phyloP scores from a whole-genome alignment of 2,888 invertebrate genomes.

The Rhopalosiphum nymphaeae region DNA sequence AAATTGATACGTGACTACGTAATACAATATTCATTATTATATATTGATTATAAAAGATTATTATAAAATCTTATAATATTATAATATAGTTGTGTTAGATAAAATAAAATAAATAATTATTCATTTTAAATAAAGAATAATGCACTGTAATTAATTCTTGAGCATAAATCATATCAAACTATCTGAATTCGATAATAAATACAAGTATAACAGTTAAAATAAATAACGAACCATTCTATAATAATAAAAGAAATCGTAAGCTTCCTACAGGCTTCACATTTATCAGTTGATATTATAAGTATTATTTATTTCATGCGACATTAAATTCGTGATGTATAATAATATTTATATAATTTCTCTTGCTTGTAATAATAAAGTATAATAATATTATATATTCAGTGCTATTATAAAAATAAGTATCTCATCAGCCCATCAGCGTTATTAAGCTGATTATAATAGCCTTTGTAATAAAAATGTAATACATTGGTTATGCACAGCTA shows the following conservation, averaged over 20 bases:
- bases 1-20: neutral
- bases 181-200: neutral
- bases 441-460: neutral
- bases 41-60: neutral
- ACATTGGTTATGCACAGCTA: constrained; percentile 4
- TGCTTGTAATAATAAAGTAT: neutral
- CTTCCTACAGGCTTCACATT: neutral
- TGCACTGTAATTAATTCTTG: neutral
- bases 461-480: constrained; percentile 18
- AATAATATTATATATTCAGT: neutral
- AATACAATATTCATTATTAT: neutral
- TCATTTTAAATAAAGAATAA: neutral
- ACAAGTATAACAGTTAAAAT: neutral
- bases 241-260: neutral
- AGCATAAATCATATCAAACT: neutral
- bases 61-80: too few species aligned
- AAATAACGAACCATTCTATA: neutral
- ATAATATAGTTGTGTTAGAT: neutral
- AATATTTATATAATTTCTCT: neutral
- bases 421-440: neutral
- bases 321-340: neutral
- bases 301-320: constrained; percentile 2
- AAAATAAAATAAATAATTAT: neutral
- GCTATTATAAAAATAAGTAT: neutral
- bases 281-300: neutral